Evolutionary conservation across 2,113 vertebrate genomes (phyloP).

Genomic region (Ochotona curzoniae): DNA sequence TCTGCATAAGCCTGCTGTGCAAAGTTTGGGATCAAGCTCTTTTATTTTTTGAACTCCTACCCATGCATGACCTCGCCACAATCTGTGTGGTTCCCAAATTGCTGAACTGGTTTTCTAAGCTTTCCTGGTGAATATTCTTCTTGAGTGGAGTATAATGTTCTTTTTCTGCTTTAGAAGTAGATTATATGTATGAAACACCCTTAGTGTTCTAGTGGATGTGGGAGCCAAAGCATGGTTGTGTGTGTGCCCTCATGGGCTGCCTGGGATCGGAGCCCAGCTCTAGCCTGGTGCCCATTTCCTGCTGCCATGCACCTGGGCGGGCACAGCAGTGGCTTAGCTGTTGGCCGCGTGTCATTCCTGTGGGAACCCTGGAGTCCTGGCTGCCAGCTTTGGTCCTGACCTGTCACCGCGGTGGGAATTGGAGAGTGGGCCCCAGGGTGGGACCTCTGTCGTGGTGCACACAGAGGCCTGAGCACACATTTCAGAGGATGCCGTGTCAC

Average conservation of each 20-base stretch:
- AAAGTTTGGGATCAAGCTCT: background rate
- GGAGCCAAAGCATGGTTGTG: background rate
- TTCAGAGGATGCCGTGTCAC: background rate
- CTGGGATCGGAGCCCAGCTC: too few species aligned
- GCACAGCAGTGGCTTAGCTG: too few species aligned
- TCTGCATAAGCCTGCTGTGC: background rate
- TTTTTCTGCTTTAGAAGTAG: constrained; percentile 26
- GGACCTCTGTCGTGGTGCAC: background rate
- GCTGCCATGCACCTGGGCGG: too few species aligned
- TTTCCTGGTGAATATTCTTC: constrained; percentile 27
- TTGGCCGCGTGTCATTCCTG: too few species aligned
- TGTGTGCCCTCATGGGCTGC: too few species aligned
- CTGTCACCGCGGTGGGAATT: too few species aligned
- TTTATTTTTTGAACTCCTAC: background rate
- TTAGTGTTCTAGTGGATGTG: constrained; percentile 25
- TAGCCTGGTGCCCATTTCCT: too few species aligned
- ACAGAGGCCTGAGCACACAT: background rate
- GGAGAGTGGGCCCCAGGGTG: too few species aligned
- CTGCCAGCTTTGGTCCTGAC: too few species aligned
- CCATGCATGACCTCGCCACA: background rate
- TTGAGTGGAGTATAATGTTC: constrained; percentile 5
- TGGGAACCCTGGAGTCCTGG: too few species aligned
- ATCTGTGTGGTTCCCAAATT: constrained; percentile 16
- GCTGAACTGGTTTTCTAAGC: background rate
- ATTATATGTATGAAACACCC: background rate